These are phyloP conservation scores for Heliconius congener DNA, from an alignment of 1,140 invertebrate species.

Conservation along the genomic window DNA sequence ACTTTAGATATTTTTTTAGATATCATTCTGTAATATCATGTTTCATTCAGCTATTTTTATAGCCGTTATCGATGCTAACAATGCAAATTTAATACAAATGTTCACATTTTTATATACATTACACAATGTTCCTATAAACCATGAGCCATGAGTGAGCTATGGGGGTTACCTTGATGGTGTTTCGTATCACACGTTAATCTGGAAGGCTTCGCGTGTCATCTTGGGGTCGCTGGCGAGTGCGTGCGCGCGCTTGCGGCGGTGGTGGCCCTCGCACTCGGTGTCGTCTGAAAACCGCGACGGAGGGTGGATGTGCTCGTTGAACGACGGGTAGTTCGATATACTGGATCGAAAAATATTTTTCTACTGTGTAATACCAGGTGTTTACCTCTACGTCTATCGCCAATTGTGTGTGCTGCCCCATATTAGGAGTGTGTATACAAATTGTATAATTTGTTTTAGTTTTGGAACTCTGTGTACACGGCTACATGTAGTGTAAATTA, in stretches of 20 bases:
- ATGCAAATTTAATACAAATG: not conserved
- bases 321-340: constrained; percentile 87
- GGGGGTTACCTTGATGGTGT: not conserved
- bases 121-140: not conserved
- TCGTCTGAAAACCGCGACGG: constrained; percentile 88
- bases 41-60: not conserved
- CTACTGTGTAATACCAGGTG: constrained; percentile 41
- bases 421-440: not conserved
- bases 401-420: constrained; percentile 21
- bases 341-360: constrained; percentile 70
- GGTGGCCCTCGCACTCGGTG: constrained; percentile 81
- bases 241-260: constrained; percentile 76
- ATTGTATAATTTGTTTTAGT: constrained; percentile 16
- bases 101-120: not conserved
- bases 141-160: not conserved
- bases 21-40: not conserved
- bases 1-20: not conserved
- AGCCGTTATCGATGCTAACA: not conserved
- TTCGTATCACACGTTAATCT: constrained; percentile 84
- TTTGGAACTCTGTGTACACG: constrained; percentile 19
- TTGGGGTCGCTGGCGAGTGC: constrained; percentile 76
- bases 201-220: constrained; percentile 85
- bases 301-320: constrained; percentile 88
- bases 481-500: constrained; percentile 19
- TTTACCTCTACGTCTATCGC: constrained; percentile 19